Evolutionary conservation across 1,140 invertebrate genomes (phyloP).

Genomic region (Scaptomyza montana): DNA sequence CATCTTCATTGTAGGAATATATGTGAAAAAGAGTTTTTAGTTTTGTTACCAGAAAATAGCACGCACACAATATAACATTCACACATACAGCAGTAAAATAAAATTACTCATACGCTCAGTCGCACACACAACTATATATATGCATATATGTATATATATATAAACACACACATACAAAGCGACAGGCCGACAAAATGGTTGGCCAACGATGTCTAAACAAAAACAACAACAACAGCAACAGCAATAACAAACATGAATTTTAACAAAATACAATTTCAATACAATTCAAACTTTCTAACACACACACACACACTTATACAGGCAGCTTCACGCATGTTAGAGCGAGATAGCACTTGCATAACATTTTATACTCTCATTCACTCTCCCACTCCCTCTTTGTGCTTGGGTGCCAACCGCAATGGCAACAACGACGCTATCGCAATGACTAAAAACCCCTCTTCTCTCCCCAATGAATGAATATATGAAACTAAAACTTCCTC

Average conservation of each 20-base stretch:
- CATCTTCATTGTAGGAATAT: slow-evolving; percentile 34
- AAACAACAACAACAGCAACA: slow-evolving; percentile 56
- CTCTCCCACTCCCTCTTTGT: neutral
- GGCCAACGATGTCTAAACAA: slow-evolving; percentile 74
- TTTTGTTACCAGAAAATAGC: slow-evolving; percentile 63
- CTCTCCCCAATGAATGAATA: slow-evolving; percentile 35
- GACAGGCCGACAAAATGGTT: slow-evolving; percentile 75
- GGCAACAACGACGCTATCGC: slow-evolving; percentile 62
- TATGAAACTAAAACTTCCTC: slow-evolving; percentile 82
- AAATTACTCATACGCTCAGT: slow-evolving; percentile 59
- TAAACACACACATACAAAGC: slow-evolving; percentile 39
- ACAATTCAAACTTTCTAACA: slow-evolving; percentile 83
- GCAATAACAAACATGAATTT: slow-evolving; percentile 82
- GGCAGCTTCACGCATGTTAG: slow-evolving; percentile 6
- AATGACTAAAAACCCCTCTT: slow-evolving; percentile 32
- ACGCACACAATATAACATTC: slow-evolving; percentile 27
- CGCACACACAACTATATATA: slow-evolving; percentile 46
- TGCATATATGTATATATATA: too few relatives aligned
- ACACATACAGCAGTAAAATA: slow-evolving; percentile 33
- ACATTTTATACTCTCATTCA: slow-evolving; percentile 4
- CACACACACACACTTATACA: slow-evolving; percentile 37
- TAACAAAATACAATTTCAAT: slow-evolving; percentile 83
- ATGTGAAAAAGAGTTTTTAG: slow-evolving; percentile 67
- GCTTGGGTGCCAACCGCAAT: slow-evolving; percentile 54
- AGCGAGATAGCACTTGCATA: slow-evolving; percentile 32